A percentile compares a stretch with the other conserved stretches of the same genome.
Conservation (phyloP, 35 echinoderm and acorn worm genomes). For the Heliocidaris erythrogramma region DNA sequence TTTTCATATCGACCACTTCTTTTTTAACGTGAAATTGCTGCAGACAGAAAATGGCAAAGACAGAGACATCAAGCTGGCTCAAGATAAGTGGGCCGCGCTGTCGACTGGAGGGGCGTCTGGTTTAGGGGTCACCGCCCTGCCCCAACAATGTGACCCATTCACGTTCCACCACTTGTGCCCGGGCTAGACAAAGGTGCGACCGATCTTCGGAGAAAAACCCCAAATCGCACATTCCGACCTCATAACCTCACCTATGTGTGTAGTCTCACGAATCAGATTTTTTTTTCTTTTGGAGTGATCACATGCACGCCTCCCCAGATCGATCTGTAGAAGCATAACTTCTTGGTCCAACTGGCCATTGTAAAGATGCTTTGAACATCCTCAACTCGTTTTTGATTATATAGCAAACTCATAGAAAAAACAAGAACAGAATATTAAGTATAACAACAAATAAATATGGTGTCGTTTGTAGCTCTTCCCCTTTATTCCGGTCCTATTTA, state of each 20-base stretch:
- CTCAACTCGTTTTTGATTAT: too few species aligned
- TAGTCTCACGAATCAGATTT: background rate
- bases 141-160: constrained; percentile 26
- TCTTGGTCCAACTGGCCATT: too few species aligned
- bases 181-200: constrained; percentile 16
- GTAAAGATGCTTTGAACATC: too few species aligned
- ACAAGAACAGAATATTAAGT: too few species aligned
- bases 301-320: background rate
- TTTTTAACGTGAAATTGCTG: background rate
- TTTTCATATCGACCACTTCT: background rate
- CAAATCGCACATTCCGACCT: background rate
- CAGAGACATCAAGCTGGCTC: constrained; percentile 18
- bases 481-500: too few species aligned
- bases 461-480: too few species aligned
- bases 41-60: background rate
- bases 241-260: background rate
- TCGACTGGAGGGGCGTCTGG: constrained; percentile 16
- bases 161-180: background rate
- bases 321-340: too few species aligned
- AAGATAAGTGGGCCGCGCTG: constrained; percentile 1
- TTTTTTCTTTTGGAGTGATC: background rate
- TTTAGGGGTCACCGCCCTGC: constrained; percentile 22
- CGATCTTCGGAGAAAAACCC: background rate
- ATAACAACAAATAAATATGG: too few species aligned
- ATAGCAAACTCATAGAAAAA: too few species aligned